A percentile compares a stretch with the other conserved stretches of the same genome.
These are phyloP conservation scores for Plectrocnemia conspersa DNA, from an alignment of 1,140 invertebrate genomes.

Conservation along the genomic window DNA sequence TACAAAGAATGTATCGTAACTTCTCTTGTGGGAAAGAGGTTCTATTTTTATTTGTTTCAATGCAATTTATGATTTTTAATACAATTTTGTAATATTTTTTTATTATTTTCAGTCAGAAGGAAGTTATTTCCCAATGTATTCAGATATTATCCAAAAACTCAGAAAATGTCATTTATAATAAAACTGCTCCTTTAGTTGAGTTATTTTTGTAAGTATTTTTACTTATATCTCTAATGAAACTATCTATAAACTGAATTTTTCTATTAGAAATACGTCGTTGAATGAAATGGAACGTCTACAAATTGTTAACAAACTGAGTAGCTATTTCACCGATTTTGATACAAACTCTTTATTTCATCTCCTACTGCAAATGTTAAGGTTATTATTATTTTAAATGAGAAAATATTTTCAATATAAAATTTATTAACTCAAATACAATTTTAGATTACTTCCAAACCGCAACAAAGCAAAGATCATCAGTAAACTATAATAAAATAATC, in stretches of 20 bases:
- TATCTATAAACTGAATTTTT: slow-evolving; percentile 8
- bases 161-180: slow-evolving; percentile 32
- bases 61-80: background rate
- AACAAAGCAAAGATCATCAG: slow-evolving; percentile 38
- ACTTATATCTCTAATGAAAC: background rate
- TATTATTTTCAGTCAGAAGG: slow-evolving; percentile 41
- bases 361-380: slow-evolving; percentile 40
- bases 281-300: slow-evolving; percentile 42
- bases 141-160: slow-evolving; percentile 37
- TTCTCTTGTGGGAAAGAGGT: too few species aligned
- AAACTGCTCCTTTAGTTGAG: slow-evolving; percentile 36
- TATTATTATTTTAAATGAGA: too few species aligned
- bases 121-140: slow-evolving; percentile 40
- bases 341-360: slow-evolving; percentile 42
- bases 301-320: slow-evolving; percentile 40
- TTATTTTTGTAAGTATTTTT: slow-evolving; percentile 40
- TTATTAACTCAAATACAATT: too few species aligned
- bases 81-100: background rate
- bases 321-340: slow-evolving; percentile 39
- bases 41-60: slow-evolving; percentile 2
- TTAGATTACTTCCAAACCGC: slow-evolving; percentile 39
- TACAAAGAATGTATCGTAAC: too few species aligned
- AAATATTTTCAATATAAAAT: too few species aligned
- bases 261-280: slow-evolving; percentile 30
- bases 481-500: too few species aligned